Percentiles rank a stretch among this genome's conserved stretches.
Conservation (phyloP, 2,797 vertebrate genomes). For the Falco cherrug region DNA sequence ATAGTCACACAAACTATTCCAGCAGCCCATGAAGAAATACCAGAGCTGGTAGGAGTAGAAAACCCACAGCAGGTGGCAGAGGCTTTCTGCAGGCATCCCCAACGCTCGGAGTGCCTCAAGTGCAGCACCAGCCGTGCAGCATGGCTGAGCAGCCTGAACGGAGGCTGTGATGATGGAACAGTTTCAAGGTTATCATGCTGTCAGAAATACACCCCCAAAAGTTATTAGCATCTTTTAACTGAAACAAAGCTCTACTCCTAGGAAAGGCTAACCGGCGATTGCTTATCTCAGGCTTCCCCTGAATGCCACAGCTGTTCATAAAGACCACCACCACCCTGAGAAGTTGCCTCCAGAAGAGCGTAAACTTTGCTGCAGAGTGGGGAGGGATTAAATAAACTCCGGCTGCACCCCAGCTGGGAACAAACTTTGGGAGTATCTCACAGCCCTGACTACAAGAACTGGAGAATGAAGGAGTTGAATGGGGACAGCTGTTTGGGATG, state of each 20-base stretch:
- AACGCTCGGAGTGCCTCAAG: background rate
- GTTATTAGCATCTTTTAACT: background rate
- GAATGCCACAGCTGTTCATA: background rate
- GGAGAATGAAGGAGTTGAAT: background rate
- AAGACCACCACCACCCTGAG: background rate
- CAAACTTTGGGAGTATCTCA: background rate
- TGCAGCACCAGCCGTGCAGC: too few species aligned
- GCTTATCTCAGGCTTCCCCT: background rate
- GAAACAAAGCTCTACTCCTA: background rate
- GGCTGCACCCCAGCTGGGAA: background rate
- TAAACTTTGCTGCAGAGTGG: too few species aligned
- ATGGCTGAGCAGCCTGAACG: background rate
- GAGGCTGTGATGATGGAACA: too few species aligned
- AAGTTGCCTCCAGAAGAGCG: background rate
- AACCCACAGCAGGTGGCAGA: accelerated
- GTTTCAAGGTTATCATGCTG: background rate
- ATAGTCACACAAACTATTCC: background rate
- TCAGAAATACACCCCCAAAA: background rate
- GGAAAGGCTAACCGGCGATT: background rate
- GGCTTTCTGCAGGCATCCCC: background rate
- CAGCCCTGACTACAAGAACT: background rate
- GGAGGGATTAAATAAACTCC: background rate
- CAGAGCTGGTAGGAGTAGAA: background rate
- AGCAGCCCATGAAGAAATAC: background rate
- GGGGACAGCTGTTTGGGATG: background rate